Base-by-base conservation (phyloP, 2,888 invertebrate species). In the Steinernema hermaphroditum region DNA sequence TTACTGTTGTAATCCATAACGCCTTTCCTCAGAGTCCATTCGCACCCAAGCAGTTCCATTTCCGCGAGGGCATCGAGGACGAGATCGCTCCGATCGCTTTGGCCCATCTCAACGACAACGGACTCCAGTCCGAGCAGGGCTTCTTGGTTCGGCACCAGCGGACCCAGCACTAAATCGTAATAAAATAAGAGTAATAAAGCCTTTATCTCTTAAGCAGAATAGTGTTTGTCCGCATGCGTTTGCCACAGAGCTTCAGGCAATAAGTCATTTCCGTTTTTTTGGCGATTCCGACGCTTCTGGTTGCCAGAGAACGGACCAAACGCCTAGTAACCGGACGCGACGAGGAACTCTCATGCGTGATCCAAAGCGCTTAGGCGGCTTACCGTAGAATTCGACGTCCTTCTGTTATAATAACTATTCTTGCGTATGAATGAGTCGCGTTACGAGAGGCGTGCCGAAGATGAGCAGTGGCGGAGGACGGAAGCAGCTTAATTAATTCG, bases 1-100 rank as follows among this genome's bases (percentile, higher is more conserved):
- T 85, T 27, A 85, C 85, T 16, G 85, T 85, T 24, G 85, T 85
- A 29, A 85, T 85, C 71, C 85, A 85, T 74, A 86, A 86, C 75
- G 80, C 81, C n/a, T 79, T 82, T 41, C 85, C 85, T 6, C 83
- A 84, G 54, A 81, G 81, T 49, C 81, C 85, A 24, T 83, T 82
- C 71, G 82, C 84, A 2, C 73, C 85, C 69, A 82, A 81, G 69
- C 78, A 77, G 34, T 85, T 83, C 77, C 83, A 86, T 76, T 85
- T 85, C 78, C 79, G 82, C 49, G 83, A 86, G 41, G 85, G 85
- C 2, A 77, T 79, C 37, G 80, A 82, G 62, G 74, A 78, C 6
- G 82, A 79, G 41, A 37, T 76, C 27, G 75, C 72, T 22, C 76
- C 62, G 32, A 34, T 76, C 68, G 71, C 78, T 2, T 57, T 37